Conservation (phyloP, 2,797 vertebrate species). For the Gambusia yucatana region DNA sequence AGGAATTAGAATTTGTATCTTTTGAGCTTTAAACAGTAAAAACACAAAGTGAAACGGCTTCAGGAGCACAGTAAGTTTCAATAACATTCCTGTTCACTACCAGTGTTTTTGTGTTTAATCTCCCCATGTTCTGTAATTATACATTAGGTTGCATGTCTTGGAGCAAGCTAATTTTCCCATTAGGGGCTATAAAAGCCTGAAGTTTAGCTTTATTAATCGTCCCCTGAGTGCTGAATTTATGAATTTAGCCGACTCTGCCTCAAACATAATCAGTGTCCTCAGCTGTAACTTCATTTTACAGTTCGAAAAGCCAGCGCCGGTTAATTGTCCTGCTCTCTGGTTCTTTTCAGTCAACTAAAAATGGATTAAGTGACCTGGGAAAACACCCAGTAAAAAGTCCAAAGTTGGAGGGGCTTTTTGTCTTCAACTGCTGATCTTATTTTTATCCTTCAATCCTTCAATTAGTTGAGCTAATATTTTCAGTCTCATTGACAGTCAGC, state of each 20-base stretch:
- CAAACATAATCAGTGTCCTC: constrained; percentile 63
- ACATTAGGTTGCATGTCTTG: constrained; percentile 44
- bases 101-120: constrained; percentile 29
- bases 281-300: constrained; percentile 59
- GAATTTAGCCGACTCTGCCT: constrained; percentile 49
- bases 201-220: constrained; percentile 60
- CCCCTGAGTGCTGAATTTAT: constrained; percentile 46
- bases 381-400: constrained; percentile 10
- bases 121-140: constrained; percentile 48
- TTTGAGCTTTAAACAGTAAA: constrained; percentile 12
- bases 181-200: constrained; percentile 52
- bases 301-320: constrained; percentile 23
- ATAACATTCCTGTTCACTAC: constrained; percentile 18
- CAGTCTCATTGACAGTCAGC: constrained; percentile 48
- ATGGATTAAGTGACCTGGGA: constrained; percentile 38
- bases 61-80: neutral
- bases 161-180: constrained; percentile 50
- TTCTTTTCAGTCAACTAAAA: constrained; percentile 38
- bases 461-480: constrained; percentile 40
- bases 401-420: neutral
- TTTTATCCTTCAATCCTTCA: neutral
- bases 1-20: neutral
- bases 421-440: neutral
- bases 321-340: constrained; percentile 36
- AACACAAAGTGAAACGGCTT: constrained; percentile 22